Base-by-base conservation (phyloP, 2,113 vertebrate genomes). In the Phodopus roborovskii region DNA sequence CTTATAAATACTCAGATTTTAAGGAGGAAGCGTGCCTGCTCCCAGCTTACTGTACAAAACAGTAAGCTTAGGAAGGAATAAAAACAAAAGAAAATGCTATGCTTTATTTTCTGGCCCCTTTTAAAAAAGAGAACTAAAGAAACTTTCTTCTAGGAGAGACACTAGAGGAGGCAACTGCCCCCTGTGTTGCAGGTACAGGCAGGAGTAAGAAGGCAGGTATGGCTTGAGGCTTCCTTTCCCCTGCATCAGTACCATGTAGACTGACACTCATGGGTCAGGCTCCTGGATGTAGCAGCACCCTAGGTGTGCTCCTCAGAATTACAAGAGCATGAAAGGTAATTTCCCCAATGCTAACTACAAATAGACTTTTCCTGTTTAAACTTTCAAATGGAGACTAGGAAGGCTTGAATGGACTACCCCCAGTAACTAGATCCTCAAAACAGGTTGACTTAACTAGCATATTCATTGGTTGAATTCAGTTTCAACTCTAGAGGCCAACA, bases 341-440 rank as follows among this genome's bases (percentile, higher is more conserved):
- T 90, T 84, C 19, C 8, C 70, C 28, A 36, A 3, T 5, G 20
- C 19, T 68, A 13, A 60, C 73, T 82, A 11, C 0, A 30, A 17
- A 28, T 2, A 5, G 33, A 36, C 15, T 71, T 90, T 78, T 60
- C 20, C 33, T 79, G 33, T 84, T 79, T 92, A 42, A 2, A 6
- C 6, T 70, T 92, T 83, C 82, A 50, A 90, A 1, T 42, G 53
- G 24, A n/a, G 45, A 78, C 1, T 71, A 66, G 45, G 56, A 71
- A 68, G 62, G n/a, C 20, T 78, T 68, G 6, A 16, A 4, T 33
- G 84, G n/a, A 64, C 33, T 39, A 24, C 70, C 68, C 26, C 26
- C 58, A 64, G 82, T 70, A 83, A 91, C 30, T 36, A 88, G 88
- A 88, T 81, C n/a, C 90, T 87, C 48, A 95, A 88, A 66, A 56